phyloP scores from a whole-genome alignment of 2,113 vertebrate species.

The Nothocercus nigrocapillus region DNA sequence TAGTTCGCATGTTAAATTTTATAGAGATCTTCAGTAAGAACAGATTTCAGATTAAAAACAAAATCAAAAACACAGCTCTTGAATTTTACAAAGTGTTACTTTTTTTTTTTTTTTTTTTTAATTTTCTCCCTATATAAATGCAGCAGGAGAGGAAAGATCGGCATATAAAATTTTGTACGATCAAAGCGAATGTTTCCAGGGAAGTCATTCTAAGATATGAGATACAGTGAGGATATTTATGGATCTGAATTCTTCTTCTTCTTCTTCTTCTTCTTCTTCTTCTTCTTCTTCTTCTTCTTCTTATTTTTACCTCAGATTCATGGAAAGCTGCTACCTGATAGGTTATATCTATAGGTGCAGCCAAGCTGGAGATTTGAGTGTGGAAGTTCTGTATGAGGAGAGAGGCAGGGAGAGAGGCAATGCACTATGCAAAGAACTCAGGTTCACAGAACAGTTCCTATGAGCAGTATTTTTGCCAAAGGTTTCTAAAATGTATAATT shows the following conservation, averaged over 20 bases:
- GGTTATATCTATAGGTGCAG: neutral
- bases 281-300: neutral
- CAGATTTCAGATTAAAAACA: neutral
- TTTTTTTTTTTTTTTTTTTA: neutral
- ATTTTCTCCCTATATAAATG: neutral
- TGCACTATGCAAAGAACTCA: neutral
- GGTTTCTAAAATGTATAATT: neutral
- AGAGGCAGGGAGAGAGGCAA: neutral
- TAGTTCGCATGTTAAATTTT: neutral
- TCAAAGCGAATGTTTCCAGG: neutral
- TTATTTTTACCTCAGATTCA: neutral
- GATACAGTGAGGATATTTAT: neutral
- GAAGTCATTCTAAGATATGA: neutral
- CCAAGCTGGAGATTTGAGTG: neutral
- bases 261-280: too few species aligned
- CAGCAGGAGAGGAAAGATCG: neutral
- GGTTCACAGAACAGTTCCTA: neutral
- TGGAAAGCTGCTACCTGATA: neutral
- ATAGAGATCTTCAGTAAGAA: neutral
- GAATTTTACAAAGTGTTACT: neutral
- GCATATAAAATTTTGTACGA: neutral
- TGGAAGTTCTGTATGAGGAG: neutral
- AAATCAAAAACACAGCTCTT: neutral
- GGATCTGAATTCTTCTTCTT: neutral
- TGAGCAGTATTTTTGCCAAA: neutral